Evolutionary conservation across 2,113 vertebrate species (phyloP).

Genomic region (Indicator indicator): DNA sequence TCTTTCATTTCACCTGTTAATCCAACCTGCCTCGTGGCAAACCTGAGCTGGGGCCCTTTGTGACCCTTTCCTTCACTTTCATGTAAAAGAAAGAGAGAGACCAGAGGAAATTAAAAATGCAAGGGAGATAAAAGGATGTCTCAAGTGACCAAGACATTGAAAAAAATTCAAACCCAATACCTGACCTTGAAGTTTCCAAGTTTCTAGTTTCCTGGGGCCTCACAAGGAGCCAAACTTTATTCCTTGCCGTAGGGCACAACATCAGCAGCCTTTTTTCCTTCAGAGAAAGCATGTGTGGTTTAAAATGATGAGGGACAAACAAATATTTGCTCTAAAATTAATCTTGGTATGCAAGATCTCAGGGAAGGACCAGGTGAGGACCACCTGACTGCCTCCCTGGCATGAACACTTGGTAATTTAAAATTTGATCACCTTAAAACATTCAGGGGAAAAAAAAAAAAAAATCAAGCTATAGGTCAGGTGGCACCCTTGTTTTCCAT

Average conservation of each 20-base stretch:
- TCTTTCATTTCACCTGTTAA: constrained; percentile 1
- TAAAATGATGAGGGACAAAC: neutral
- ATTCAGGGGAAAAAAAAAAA: neutral
- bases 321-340: neutral
- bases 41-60: neutral
- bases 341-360: neutral
- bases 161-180: neutral
- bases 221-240: neutral
- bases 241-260: neutral
- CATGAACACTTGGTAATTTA: neutral
- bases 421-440: neutral
- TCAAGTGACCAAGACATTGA: neutral
- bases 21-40: neutral
- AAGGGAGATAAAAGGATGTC: neutral
- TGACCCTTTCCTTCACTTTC: neutral
- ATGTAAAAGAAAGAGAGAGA: neutral
- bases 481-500: neutral
- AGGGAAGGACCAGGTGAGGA: neutral
- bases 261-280: neutral
- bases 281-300: neutral
- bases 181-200: neutral
- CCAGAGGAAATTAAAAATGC: neutral
- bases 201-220: neutral
- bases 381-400: neutral
- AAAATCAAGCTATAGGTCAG: neutral